Evolutionary conservation across 2,888 invertebrate species (phyloP).

Genomic region (Rhingia campestris): DNA sequence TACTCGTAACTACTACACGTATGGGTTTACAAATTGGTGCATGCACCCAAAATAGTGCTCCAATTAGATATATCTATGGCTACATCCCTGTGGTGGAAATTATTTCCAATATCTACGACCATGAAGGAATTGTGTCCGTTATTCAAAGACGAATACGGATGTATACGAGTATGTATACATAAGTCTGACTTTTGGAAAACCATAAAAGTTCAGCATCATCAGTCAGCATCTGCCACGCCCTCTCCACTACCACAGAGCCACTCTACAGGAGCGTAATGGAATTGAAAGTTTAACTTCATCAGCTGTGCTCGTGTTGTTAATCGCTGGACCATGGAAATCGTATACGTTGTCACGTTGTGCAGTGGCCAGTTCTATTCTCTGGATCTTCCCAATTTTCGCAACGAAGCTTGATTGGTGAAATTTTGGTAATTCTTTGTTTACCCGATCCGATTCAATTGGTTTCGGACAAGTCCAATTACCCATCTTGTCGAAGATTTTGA

Average conservation of each 20-base stretch:
- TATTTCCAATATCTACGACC: constrained; percentile 2
- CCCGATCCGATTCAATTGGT: too few species aligned
- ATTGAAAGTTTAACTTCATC: not conserved
- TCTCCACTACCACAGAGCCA: not conserved
- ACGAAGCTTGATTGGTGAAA: too few species aligned
- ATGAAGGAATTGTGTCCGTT: not conserved
- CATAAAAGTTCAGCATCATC: constrained; percentile 2
- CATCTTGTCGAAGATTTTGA: too few species aligned
- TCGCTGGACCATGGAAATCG: constrained; percentile 3
- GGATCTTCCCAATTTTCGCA: too few species aligned
- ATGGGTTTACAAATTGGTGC: not conserved
- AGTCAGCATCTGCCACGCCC: not conserved
- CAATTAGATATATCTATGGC: too few species aligned
- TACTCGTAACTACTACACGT: not conserved
- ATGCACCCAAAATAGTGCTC: not conserved
- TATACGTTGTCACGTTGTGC: constrained; percentile 4
- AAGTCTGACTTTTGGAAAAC: not conserved
- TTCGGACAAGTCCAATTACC: too few species aligned
- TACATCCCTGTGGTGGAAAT: not conserved
- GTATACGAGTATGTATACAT: too few species aligned
- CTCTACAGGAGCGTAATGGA: constrained; percentile 15
- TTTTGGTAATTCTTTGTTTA: too few species aligned
- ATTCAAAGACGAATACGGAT: not conserved
- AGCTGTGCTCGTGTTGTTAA: constrained; percentile 13
- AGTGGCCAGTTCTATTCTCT: not conserved